These are phyloP conservation scores for Megaleporinus macrocephalus DNA, from an alignment of 2,113 vertebrate genomes.

Conservation along the genomic window DNA sequence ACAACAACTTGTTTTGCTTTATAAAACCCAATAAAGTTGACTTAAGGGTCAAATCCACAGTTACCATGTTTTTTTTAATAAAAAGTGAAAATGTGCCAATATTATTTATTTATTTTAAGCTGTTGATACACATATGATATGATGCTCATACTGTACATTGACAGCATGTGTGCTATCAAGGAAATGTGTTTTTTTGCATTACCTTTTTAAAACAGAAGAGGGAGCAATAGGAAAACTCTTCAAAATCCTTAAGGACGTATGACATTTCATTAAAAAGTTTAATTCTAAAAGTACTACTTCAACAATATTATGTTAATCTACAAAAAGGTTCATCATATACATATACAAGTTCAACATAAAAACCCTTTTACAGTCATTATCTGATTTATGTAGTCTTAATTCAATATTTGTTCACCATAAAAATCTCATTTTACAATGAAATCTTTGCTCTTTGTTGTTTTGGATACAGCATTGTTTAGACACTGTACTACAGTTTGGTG, in stretches of 20 bases:
- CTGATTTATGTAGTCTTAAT: too few relatives aligned
- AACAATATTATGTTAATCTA: background rate
- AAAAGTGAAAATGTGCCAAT: background rate
- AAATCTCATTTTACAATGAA: too few relatives aligned
- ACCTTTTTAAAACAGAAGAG: slow-evolving; percentile 16
- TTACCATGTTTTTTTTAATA: too few relatives aligned
- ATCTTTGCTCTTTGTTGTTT: background rate
- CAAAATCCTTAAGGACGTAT: background rate
- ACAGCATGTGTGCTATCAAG: background rate
- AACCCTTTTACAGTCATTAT: background rate
- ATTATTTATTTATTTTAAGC: background rate
- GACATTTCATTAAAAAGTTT: background rate
- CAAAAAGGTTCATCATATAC: background rate
- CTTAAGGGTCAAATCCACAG: background rate
- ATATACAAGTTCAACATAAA: too few relatives aligned
- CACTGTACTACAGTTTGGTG: background rate
- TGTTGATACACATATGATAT: background rate
- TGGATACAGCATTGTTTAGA: background rate
- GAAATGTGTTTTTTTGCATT: background rate
- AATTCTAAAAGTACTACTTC: background rate
- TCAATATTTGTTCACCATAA: too few relatives aligned
- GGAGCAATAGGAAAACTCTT: background rate
- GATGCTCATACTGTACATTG: background rate
- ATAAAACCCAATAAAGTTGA: background rate
- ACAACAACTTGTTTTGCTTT: background rate